Conservation (phyloP, 2,797 vertebrate species). For the Sus cebifrons region DNA sequence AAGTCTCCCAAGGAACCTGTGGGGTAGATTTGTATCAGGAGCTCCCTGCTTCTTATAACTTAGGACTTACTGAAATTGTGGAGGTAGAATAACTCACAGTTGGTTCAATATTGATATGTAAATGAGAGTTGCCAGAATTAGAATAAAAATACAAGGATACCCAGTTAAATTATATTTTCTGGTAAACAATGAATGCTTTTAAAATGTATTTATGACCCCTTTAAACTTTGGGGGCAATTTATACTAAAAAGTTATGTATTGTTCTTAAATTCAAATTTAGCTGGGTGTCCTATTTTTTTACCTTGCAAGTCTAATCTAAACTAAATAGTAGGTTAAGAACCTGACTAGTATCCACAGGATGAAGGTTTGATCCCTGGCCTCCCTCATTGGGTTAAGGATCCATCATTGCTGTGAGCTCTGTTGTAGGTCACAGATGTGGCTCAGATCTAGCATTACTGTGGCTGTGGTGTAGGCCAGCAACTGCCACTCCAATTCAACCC, state of each 20-base stretch:
- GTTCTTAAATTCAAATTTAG: constrained; percentile 56
- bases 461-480: too few species aligned
- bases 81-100: background rate
- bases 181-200: background rate
- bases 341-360: too few species aligned
- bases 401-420: too few species aligned
- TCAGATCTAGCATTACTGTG: too few species aligned
- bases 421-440: too few species aligned
- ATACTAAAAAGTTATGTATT: background rate
- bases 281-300: background rate
- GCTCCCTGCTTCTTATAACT: background rate
- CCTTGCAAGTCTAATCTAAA: background rate
- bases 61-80: background rate
- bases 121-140: background rate
- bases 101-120: background rate
- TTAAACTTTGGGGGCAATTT: background rate
- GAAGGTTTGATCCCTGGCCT: too few species aligned
- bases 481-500: too few species aligned
- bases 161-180: background rate
- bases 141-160: background rate
- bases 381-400: too few species aligned
- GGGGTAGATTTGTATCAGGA: background rate
- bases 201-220: background rate
- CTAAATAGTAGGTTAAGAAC: background rate
- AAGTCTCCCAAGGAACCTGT: background rate